These are phyloP conservation scores for Gallinago solitaria DNA, from an alignment of 2,797 vertebrate species.

Conservation along the genomic window DNA sequence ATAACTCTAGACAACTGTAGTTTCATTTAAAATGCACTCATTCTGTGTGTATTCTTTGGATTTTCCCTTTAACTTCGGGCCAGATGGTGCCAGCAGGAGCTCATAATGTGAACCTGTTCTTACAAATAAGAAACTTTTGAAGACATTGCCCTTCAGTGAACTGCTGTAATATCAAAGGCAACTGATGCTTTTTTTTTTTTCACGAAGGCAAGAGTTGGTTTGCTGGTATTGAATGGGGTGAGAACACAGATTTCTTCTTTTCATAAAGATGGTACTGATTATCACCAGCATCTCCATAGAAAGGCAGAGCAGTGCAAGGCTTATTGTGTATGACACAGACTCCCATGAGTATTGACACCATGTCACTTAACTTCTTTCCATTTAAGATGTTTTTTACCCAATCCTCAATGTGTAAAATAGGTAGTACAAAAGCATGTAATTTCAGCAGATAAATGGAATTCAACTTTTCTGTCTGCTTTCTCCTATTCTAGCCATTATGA, in stretches of 20 bases:
- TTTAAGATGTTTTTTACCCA: background rate
- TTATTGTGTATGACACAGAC: background rate
- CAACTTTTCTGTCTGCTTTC: background rate
- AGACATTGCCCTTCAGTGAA: background rate
- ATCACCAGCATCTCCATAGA: background rate
- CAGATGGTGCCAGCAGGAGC: conserved; percentile 14
- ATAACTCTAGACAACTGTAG: background rate
- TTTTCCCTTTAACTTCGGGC: background rate
- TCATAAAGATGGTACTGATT: conserved; percentile 11
- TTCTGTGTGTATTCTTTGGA: background rate
- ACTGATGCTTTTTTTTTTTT: background rate
- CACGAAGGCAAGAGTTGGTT: background rate
- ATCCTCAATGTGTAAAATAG: background rate
- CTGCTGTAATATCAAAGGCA: conserved; percentile 17
- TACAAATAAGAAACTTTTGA: conserved; percentile 14
- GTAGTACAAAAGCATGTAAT: background rate
- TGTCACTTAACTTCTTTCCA: background rate
- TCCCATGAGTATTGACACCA: background rate
- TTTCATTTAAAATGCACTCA: background rate
- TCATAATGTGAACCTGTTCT: background rate
- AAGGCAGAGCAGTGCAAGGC: background rate
- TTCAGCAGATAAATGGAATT: background rate
- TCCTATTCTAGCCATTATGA: background rate
- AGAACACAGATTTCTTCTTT: background rate
- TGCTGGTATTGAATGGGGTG: background rate